phyloP scores from a whole-genome alignment of 2,888 invertebrate genomes.

The Formica aserva region DNA sequence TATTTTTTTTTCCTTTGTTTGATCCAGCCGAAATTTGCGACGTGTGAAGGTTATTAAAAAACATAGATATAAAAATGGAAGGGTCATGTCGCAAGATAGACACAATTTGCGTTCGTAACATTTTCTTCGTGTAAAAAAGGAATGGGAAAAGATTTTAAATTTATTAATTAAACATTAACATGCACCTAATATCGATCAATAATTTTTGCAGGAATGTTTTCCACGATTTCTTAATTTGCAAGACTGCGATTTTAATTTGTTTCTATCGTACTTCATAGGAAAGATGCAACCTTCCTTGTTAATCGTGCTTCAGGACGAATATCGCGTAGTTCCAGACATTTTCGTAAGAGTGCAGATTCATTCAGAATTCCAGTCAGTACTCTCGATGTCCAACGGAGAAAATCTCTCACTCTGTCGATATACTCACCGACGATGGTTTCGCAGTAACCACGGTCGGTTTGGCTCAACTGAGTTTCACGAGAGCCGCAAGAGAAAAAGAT shows the following conservation, averaged over 20 bases:
- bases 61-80: neutral
- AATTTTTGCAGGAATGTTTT: neutral
- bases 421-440: neutral
- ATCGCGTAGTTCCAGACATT: slow-evolving; percentile 30
- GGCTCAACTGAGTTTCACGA: neutral
- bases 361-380: slow-evolving; percentile 51
- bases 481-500: neutral
- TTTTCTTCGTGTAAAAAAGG: slow-evolving; percentile 20
- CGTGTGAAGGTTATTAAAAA: slow-evolving; percentile 43
- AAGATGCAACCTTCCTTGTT: slow-evolving; percentile 27
- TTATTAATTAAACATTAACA: neutral
- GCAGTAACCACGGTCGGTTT: slow-evolving; percentile 18
- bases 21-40: slow-evolving; percentile 32
- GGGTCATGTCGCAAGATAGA: slow-evolving; percentile 38
- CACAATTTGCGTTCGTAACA: slow-evolving; percentile 46
- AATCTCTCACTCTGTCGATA: slow-evolving; percentile 61
- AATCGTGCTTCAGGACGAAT: slow-evolving; percentile 17
- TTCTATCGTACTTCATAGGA: neutral
- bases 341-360: slow-evolving; percentile 57
- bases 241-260: slow-evolving; percentile 23
- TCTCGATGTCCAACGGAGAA: slow-evolving; percentile 33
- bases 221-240: neutral
- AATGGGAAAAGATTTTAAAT: neutral
- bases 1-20: neutral
- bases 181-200: slow-evolving; percentile 1